Conservation (phyloP, 1,140 invertebrate species). For the Drosophila nigromelanica region DNA sequence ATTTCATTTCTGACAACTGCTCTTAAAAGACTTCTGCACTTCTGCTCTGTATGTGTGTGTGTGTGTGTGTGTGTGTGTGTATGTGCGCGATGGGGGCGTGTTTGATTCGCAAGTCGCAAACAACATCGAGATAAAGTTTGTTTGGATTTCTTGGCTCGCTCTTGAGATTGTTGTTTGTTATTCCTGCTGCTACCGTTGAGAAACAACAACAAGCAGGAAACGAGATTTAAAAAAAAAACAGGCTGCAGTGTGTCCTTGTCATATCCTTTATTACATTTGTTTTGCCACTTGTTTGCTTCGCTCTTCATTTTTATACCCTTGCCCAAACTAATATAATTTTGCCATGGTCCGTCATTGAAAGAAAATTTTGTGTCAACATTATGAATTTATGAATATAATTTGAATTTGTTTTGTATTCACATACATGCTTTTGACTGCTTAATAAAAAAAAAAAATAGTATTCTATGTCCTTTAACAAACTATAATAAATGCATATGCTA, state of each 20-base stretch:
- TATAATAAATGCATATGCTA: too few species aligned
- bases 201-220: constrained; percentile 1
- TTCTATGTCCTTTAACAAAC: too few species aligned
- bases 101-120: constrained; percentile 74
- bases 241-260: constrained; percentile 45
- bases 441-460: too few species aligned
- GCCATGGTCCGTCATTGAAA: background rate
- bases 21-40: constrained; percentile 18
- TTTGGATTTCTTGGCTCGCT: constrained; percentile 63
- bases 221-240: background rate
- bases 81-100: constrained; percentile 40
- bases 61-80: constrained; percentile 19
- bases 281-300: constrained; percentile 32
- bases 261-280: constrained; percentile 72
- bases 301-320: constrained; percentile 13
- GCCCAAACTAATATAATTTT: background rate
- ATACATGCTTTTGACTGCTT: too few species aligned
- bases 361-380: too few species aligned
- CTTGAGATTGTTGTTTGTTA: constrained; percentile 56
- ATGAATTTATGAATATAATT: too few species aligned
- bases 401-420: too few species aligned
- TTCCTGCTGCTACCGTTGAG: constrained; percentile 32
- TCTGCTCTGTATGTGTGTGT: constrained; percentile 3
- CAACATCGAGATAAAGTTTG: constrained; percentile 79
- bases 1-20: constrained; percentile 70